phyloP scores from a whole-genome alignment of 2,797 vertebrate genomes.

The Lates japonicus region DNA sequence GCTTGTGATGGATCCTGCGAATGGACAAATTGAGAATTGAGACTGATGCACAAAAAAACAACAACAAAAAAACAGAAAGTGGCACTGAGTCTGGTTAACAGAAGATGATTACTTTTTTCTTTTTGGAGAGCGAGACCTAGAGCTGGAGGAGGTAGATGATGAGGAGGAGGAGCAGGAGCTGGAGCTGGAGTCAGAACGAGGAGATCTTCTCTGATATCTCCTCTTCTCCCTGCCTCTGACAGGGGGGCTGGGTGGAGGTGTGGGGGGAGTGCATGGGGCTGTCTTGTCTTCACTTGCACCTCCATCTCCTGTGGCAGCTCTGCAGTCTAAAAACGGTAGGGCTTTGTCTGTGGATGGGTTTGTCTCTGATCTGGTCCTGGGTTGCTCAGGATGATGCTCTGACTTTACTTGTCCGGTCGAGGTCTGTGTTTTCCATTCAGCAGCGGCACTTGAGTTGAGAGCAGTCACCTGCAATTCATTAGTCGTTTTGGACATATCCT shows the following conservation, averaged over 20 bases:
- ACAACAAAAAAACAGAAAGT: not conserved
- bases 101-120: slow-evolving; percentile 86
- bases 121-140: slow-evolving; percentile 88
- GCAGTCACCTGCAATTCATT: slow-evolving; percentile 4
- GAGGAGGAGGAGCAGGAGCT: slow-evolving; percentile 67
- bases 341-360: slow-evolving; percentile 22
- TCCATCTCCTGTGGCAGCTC: slow-evolving; percentile 75
- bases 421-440: slow-evolving; percentile 22
- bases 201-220: slow-evolving; percentile 86
- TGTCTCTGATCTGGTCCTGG: slow-evolving; percentile 72
- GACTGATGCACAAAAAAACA: not conserved
- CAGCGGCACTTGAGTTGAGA: not conserved
- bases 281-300: slow-evolving; percentile 27
- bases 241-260: slow-evolving; percentile 76
- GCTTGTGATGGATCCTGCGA: slow-evolving; percentile 79
- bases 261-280: slow-evolving; percentile 46
- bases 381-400: slow-evolving; percentile 69
- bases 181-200: slow-evolving; percentile 82
- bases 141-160: slow-evolving; percentile 81
- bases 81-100: rapidly evolving
- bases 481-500: slow-evolving; percentile 10
- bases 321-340: slow-evolving; percentile 83
- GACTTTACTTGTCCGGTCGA: not conserved
- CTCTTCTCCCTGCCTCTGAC: slow-evolving; percentile 78
- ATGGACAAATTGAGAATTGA: not conserved